These are phyloP conservation scores for Thamnophis elegans DNA, from an alignment of 2,797 vertebrate genomes.

Conservation along the genomic window DNA sequence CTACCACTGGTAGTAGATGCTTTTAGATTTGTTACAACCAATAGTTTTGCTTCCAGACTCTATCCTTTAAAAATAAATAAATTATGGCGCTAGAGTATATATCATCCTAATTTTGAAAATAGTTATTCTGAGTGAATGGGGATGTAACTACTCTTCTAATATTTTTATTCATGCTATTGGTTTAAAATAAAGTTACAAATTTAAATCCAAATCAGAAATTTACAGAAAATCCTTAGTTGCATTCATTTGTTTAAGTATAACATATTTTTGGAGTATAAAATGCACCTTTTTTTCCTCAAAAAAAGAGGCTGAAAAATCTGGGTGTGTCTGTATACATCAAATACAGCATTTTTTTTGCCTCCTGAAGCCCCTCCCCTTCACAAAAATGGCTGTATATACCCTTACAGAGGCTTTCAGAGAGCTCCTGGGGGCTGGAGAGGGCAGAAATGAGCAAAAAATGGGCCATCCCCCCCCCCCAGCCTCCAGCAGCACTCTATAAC, in stretches of 20 bases:
- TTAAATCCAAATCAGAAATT: neutral
- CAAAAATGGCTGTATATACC: no score
- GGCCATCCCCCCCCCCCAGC: no score
- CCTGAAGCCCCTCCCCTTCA: no score
- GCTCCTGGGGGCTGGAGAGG: no score
- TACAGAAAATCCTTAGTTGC: neutral
- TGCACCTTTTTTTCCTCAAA: no score
- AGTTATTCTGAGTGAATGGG: neutral
- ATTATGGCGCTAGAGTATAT: neutral
- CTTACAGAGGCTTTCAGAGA: no score
- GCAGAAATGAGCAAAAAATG: no score
- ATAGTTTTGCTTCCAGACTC: neutral
- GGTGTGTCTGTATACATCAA: no score
- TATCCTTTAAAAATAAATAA: neutral
- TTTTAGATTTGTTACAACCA: neutral
- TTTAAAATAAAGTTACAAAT: neutral
- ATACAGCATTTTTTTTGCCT: no score
- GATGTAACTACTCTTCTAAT: neutral
- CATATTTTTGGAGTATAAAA: no score
- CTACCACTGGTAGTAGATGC: neutral
- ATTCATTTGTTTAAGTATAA: neutral
- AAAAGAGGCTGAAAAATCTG: no score
- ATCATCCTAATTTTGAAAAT: neutral
- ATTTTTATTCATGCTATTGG: neutral
- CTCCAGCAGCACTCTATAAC: no score